These are phyloP conservation scores for Lutraria rhynchaena DNA, from an alignment of 1,140 invertebrate species.

Conservation along the genomic window DNA sequence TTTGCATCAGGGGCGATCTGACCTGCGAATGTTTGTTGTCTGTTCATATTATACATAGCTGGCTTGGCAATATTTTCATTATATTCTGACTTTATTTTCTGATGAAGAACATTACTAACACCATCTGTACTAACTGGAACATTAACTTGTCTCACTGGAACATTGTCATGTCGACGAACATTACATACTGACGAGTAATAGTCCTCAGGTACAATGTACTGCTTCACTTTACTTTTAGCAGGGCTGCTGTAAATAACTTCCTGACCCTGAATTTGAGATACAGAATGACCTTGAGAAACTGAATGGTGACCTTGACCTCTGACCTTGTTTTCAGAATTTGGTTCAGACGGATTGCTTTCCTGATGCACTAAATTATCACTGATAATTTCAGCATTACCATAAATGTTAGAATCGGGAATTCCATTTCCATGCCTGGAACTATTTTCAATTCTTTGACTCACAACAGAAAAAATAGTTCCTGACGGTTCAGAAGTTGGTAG, in stretches of 20 bases:
- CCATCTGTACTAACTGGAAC: no score
- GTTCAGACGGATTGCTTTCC: neutral
- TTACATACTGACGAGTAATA: conserved; percentile 39
- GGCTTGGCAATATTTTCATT: no score
- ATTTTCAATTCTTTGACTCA: neutral
- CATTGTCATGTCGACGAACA: neutral
- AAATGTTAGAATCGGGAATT: neutral
- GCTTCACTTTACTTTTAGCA: conserved; percentile 30
- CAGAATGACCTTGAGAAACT: neutral
- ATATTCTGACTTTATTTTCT: no score
- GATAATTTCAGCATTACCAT: conserved; percentile 22
- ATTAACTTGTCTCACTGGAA: neutral
- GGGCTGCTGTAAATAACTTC: conserved; percentile 29
- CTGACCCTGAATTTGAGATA: neutral
- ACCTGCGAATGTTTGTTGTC: neutral
- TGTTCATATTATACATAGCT: no score
- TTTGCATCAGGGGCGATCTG: conserved; percentile 46
- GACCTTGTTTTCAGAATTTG: neutral
- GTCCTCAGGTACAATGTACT: conserved; percentile 48
- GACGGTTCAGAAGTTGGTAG: neutral
- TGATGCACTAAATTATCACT: conserved; percentile 14
- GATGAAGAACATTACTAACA: no score
- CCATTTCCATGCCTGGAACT: neutral
- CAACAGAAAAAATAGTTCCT: neutral
- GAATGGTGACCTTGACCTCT: conserved; percentile 15